phyloP scores from a whole-genome alignment of 1,140 invertebrate genomes.

The Propsilocerus akamusi region DNA sequence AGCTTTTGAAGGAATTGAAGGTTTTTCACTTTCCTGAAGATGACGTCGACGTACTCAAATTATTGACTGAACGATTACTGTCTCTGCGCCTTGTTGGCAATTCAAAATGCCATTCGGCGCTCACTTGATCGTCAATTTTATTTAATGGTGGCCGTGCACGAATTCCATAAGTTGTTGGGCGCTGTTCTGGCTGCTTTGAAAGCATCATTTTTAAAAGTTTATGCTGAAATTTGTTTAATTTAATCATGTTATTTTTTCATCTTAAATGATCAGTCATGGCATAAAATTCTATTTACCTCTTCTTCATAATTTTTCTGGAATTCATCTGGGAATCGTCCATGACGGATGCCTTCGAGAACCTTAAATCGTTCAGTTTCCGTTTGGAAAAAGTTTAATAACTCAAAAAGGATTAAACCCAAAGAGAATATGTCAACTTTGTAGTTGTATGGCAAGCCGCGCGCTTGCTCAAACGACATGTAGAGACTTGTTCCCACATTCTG shows the following conservation, averaged over 20 bases:
- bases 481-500: constrained; percentile 60
- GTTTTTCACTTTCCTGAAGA: too few relatives aligned
- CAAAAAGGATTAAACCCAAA: constrained; percentile 84
- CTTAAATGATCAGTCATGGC: constrained; percentile 5
- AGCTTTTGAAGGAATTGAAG: too few relatives aligned
- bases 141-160: constrained; percentile 17
- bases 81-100: neutral
- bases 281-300: constrained; percentile 37
- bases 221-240: constrained; percentile 31
- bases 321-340: constrained; percentile 44
- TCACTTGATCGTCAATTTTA: neutral
- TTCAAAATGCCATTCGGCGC: neutral
- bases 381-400: constrained; percentile 70
- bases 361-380: constrained; percentile 77
- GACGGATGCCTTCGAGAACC: constrained; percentile 38
- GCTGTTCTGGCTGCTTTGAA: constrained; percentile 41
- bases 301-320: constrained; percentile 43
- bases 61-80: neutral
- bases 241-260: constrained; percentile 1
- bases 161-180: constrained; percentile 61
- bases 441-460: constrained; percentile 52
- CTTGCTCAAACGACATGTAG: constrained; percentile 96
- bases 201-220: constrained; percentile 59
- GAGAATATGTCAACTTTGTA: constrained; percentile 96
- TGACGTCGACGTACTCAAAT: too few relatives aligned